Conservation (phyloP, 2,888 invertebrate genomes). For the Diloba caeruleocephala region DNA sequence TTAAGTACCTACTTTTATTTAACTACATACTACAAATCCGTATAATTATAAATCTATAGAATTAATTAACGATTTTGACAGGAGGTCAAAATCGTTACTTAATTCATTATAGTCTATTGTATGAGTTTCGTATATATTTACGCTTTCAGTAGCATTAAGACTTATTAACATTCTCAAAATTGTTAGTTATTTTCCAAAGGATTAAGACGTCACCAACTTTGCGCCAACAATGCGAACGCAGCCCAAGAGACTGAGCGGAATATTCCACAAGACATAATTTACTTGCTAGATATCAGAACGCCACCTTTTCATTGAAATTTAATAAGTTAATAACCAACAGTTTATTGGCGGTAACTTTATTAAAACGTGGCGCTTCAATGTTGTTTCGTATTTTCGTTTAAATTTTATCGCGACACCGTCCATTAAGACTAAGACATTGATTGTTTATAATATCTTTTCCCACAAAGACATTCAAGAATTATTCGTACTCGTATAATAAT, state of each 20-base stretch:
- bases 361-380: slow-evolving; percentile 41
- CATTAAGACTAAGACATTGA: slow-evolving; percentile 50
- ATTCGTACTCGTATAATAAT: slow-evolving; percentile 20
- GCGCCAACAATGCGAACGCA: slow-evolving; percentile 1
- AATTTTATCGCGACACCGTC: slow-evolving; percentile 42
- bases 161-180: neutral
- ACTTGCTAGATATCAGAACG: slow-evolving; percentile 21
- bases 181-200: neutral
- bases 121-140: no score
- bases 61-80: no score
- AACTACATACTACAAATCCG: no score
- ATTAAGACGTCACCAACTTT: neutral
- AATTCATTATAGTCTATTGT: no score
- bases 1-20: no score
- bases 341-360: slow-evolving; percentile 52
- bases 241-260: slow-evolving; percentile 1
- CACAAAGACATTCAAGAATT: slow-evolving; percentile 38
- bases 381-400: slow-evolving; percentile 48
- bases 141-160: neutral
- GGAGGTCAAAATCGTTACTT: no score
- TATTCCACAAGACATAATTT: slow-evolving; percentile 4
- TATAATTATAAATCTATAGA: no score
- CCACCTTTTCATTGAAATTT: slow-evolving; percentile 39
- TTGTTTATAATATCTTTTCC: slow-evolving; percentile 40
- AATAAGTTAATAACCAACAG: slow-evolving; percentile 49